These are phyloP conservation scores for Fratercula arctica DNA, from an alignment of 2,797 vertebrate genomes.

Conservation along the genomic window DNA sequence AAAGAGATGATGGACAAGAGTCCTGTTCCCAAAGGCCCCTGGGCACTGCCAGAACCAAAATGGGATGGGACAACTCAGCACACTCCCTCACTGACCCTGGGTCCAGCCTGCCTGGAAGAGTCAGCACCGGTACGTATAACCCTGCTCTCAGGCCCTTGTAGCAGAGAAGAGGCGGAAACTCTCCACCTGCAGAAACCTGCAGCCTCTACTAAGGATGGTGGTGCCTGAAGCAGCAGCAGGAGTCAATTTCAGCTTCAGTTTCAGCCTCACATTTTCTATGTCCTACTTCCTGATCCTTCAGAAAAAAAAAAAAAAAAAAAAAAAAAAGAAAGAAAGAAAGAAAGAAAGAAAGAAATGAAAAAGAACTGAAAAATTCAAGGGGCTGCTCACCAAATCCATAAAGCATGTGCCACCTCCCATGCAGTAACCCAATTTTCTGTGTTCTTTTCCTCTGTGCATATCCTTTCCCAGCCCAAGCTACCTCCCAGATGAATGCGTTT, in stretches of 20 bases:
- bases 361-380: neutral
- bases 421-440: neutral
- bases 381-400: neutral
- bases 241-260: neutral
- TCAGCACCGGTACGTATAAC: neutral
- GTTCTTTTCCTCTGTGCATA: neutral
- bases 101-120: neutral
- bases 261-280: neutral
- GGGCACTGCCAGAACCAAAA: neutral
- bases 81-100: neutral
- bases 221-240: neutral
- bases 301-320: neutral
- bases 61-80: neutral
- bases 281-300: neutral
- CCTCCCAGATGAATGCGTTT: neutral
- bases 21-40: fast-evolving
- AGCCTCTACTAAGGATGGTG: neutral
- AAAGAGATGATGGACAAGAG: neutral
- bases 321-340: neutral
- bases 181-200: neutral
- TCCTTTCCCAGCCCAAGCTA: neutral
- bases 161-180: neutral
- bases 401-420: neutral
- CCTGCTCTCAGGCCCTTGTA: neutral
- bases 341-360: fast-evolving